These are phyloP conservation scores for Psittacus erithacus DNA, from an alignment of 2,113 vertebrate species.

Conservation along the genomic window DNA sequence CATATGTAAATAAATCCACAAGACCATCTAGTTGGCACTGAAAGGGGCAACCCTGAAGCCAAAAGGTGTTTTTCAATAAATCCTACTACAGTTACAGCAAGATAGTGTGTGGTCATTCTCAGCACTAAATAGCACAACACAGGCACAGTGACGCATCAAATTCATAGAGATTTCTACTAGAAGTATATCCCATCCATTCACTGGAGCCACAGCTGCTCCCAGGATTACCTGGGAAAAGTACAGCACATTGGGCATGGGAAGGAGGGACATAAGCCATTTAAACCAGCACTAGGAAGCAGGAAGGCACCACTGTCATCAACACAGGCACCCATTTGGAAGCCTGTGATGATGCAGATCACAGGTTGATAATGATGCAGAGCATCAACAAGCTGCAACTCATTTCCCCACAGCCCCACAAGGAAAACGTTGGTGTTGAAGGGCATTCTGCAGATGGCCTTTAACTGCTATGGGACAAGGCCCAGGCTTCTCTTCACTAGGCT, in stretches of 20 bases:
- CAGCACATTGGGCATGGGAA: not conserved
- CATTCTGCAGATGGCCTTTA: not conserved
- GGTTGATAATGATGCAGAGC: not conserved
- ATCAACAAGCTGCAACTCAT: not conserved
- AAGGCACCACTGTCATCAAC: not conserved
- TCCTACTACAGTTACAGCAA: not conserved
- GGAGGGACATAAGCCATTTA: not conserved
- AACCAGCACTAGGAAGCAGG: not conserved
- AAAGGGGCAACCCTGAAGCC: not conserved
- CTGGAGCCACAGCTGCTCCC: not conserved
- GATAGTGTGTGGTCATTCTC: not conserved
- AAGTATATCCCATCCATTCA: not conserved
- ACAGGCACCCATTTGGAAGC: not conserved
- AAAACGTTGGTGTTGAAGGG: not conserved
- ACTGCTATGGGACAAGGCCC: not conserved
- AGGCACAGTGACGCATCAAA: not conserved
- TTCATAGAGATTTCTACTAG: not conserved
- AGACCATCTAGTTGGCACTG: not conserved
- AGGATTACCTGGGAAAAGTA: no score
- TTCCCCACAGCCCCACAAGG: not conserved
- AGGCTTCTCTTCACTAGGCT: not conserved
- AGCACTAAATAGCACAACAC: not conserved
- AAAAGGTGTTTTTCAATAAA: not conserved
- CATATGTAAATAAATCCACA: not conserved
- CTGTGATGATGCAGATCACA: not conserved